Evolutionary conservation across 2,797 vertebrate genomes (phyloP).

Genomic region (Nyctalus aviator): DNA sequence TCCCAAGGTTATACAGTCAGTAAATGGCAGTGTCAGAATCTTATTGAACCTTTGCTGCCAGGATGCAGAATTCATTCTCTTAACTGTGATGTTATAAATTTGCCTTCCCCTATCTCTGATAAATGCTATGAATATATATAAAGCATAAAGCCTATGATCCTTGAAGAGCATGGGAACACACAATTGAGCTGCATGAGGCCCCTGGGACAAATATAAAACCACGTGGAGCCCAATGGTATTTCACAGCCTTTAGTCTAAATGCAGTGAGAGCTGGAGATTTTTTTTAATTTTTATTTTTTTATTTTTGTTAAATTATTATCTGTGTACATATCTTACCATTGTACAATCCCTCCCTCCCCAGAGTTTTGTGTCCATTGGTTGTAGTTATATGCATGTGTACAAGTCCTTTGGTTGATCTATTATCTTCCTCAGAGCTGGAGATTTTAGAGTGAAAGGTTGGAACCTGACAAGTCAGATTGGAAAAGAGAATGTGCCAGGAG

Average conservation of each 20-base stretch:
- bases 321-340: too few relatives aligned
- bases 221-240: background rate
- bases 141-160: background rate
- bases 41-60: background rate
- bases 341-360: too few relatives aligned
- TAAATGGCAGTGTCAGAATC: background rate
- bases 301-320: too few relatives aligned
- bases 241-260: background rate
- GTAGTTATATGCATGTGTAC: too few relatives aligned
- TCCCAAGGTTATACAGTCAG: background rate
- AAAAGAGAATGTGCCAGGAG: background rate
- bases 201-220: constrained; percentile 40
- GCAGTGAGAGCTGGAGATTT: background rate
- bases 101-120: background rate
- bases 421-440: background rate
- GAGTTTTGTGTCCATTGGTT: too few relatives aligned
- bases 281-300: too few relatives aligned
- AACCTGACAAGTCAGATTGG: background rate
- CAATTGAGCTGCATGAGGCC: background rate
- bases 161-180: background rate
- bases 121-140: background rate
- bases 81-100: background rate
- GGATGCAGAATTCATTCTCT: background rate
- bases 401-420: too few relatives aligned
- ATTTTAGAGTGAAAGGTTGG: background rate